These are phyloP conservation scores for Neoitamus cyanurus DNA, from an alignment of 2,888 invertebrate genomes.

Conservation along the genomic window DNA sequence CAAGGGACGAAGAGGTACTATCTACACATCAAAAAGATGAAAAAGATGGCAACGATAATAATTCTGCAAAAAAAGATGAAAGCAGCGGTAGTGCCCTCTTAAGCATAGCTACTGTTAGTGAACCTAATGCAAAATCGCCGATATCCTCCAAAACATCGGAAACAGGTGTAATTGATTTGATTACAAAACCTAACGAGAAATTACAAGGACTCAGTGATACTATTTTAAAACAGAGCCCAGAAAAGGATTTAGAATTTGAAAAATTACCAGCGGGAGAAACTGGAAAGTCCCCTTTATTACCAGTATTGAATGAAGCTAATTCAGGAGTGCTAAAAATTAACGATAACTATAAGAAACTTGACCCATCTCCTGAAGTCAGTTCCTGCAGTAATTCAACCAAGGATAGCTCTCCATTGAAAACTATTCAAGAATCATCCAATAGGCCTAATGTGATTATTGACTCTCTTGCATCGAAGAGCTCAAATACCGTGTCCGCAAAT, in stretches of 20 bases:
- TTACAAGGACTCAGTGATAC: background rate
- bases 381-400: background rate
- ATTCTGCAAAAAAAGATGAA: background rate
- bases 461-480: slow-evolving; percentile 59
- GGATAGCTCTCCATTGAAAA: background rate
- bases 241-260: background rate
- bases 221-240: background rate
- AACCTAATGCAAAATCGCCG: background rate
- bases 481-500: slow-evolving; percentile 61
- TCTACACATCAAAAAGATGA: background rate
- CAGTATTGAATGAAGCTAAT: background rate
- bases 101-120: background rate
- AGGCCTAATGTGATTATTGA: slow-evolving; percentile 55
- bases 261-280: background rate
- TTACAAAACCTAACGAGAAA: background rate
- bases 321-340: slow-evolving; percentile 52
- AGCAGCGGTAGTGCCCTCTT: background rate
- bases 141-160: background rate
- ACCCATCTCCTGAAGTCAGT: background rate
- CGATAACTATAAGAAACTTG: slow-evolving; percentile 50
- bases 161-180: background rate
- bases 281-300: background rate
- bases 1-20: background rate
- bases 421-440: background rate
- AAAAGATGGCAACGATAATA: background rate